Evolutionary conservation across 2,113 vertebrate genomes (phyloP).

Genomic region (Pollimyrus isidori): DNA sequence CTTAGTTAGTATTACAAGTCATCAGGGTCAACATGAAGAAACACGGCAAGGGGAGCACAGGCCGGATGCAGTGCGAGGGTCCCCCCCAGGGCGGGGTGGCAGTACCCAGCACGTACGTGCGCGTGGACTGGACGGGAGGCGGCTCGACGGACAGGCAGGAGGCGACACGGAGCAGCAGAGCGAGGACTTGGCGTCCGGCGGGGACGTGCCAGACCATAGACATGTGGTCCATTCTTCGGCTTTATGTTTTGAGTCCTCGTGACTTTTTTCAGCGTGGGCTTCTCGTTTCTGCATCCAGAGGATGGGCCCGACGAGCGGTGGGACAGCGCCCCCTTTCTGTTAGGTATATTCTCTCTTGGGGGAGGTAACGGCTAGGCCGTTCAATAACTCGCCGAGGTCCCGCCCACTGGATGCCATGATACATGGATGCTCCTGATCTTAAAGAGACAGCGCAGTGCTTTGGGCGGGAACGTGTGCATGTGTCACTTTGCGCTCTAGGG

Average conservation of each 20-base stretch:
- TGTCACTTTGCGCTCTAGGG: background rate
- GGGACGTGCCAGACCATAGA: background rate
- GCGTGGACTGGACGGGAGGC: background rate
- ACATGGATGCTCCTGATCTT: background rate
- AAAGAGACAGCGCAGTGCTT: background rate
- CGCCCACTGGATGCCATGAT: background rate
- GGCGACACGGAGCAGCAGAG: background rate
- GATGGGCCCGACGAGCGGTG: background rate
- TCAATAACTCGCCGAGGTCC: background rate
- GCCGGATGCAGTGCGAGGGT: background rate
- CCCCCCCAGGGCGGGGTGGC: background rate
- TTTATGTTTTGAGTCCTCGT: background rate
- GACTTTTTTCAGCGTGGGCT: background rate
- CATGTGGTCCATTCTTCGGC: background rate
- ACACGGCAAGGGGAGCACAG: background rate
- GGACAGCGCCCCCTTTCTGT: background rate
- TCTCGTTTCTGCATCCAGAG: background rate
- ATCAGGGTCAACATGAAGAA: background rate
- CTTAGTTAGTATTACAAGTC: constrained; percentile 12
- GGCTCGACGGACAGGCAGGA: background rate
- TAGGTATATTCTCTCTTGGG: background rate
- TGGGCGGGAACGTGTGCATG: background rate
- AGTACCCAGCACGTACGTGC: background rate
- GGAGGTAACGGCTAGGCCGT: background rate
- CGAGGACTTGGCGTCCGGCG: background rate